Percentiles rank a stretch among this genome's conserved stretches.
phyloP scores from a whole-genome alignment of 2,797 vertebrate genomes.

The Sebastiscus albofasciatus region DNA sequence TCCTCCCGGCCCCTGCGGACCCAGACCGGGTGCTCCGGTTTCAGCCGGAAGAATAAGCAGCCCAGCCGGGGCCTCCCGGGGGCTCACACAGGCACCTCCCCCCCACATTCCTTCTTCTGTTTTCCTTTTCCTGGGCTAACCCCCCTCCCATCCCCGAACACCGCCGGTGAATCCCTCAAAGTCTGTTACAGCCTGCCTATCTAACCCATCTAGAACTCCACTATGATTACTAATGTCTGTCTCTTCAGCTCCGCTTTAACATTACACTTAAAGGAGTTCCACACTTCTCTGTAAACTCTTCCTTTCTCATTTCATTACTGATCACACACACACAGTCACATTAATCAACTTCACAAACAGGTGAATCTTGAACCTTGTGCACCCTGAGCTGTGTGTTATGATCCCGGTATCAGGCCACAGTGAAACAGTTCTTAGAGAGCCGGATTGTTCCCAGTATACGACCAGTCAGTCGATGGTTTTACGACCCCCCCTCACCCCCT shows the following conservation, averaged over 20 bases:
- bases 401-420: neutral
- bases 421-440: neutral
- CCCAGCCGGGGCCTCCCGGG: conserved; percentile 57
- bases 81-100: conserved; percentile 45
- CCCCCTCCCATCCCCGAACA: conserved; percentile 38
- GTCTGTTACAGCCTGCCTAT: neutral
- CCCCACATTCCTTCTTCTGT: conserved; percentile 64
- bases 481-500: neutral
- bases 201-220: too few relatives aligned
- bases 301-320: too few relatives aligned
- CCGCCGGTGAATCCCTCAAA: conserved; percentile 19
- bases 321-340: neutral
- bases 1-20: conserved; percentile 16
- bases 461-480: conserved; percentile 32
- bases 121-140: conserved; percentile 47
- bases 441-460: conserved; percentile 14
- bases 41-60: conserved; percentile 66
- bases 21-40: conserved; percentile 52
- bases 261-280: too few relatives aligned
- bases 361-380: neutral
- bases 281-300: too few relatives aligned
- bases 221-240: too few relatives aligned
- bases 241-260: too few relatives aligned
- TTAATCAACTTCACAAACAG: neutral
- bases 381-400: neutral